Evolutionary conservation across 2,888 invertebrate species (phyloP).

Genomic region (Stenodema calcarata): DNA sequence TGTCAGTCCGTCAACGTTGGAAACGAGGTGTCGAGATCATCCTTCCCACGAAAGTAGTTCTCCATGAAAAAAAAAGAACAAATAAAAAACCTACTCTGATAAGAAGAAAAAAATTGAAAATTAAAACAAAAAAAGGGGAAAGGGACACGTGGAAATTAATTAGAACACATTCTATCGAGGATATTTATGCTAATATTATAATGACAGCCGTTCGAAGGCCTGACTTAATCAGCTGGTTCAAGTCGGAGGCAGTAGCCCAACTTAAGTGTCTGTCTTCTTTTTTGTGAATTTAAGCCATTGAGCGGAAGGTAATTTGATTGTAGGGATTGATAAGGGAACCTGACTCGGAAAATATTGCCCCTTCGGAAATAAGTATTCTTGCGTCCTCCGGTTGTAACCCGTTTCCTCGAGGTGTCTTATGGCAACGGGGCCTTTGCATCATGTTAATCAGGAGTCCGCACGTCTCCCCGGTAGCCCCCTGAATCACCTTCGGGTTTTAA

Average conservation of each 20-base stretch:
- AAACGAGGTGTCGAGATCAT: neutral
- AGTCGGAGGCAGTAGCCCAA: neutral
- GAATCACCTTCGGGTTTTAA: neutral
- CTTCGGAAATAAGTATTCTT: neutral
- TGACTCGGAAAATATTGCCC: neutral
- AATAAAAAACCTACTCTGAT: neutral
- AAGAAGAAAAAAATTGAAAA: neutral
- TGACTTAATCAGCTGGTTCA: neutral
- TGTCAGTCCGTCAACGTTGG: neutral
- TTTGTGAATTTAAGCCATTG: neutral
- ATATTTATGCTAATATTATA: neutral
- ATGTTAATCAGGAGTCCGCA: neutral
- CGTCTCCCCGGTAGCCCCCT: neutral
- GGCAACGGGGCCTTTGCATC: neutral
- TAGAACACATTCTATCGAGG: neutral
- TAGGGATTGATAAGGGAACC: neutral
- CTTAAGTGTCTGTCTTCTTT: neutral
- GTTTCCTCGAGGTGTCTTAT: constrained; percentile 16
- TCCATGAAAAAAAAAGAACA: too few relatives aligned
- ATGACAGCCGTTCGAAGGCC: neutral
- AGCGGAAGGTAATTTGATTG: constrained; percentile 16
- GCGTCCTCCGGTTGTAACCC: neutral
- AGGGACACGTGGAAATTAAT: neutral
- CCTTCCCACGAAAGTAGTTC: neutral
- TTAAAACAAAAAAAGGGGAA: neutral